Evolutionary conservation across 2,113 vertebrate species (phyloP), one percentile per base, ranked within the genome.

Genomic region (Sapajus apella): DNA sequence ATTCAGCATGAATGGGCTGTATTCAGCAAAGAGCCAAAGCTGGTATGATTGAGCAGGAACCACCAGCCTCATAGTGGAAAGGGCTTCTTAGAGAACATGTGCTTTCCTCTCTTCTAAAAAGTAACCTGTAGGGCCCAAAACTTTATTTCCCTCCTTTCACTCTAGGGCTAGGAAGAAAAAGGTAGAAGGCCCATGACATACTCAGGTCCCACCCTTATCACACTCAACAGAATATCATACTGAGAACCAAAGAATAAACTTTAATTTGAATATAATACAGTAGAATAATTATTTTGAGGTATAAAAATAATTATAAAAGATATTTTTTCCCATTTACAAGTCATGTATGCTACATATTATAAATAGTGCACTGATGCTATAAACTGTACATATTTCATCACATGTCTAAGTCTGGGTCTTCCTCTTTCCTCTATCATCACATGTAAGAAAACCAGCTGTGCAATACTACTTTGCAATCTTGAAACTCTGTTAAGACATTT

Each of bases 181-280:
- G 16, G 10, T 27, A 70, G 23, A 50, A 72, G 8, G 43, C 40
- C 45, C 56, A 40, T 50, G 61, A 66, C 23, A 35, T 43, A 32
- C 25, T 12, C 17, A 85, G 30, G 3, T 13, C 11, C 68, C 0
- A 0, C 6, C n/a, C 30, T 90, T 21, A 76, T 12, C 17, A 13
- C 32, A 79, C 73, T 10, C 70, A 52, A 68, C 37, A 83, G 52
- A 55, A 37, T 64, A 50, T 32, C 35, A 1, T 81, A 66, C 14
- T 52, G 85, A 88, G 77, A 94, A 89, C 50, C 47, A 94, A 97
- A 87, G 55, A 81, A 88, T 40, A 93, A 90, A 96, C 40, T 98
- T 98, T 98, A 97, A 98, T 98, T 96, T 85, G 56, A 87, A 93
- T 88, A 93, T 47, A 92, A 83, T 87, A 93, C 89, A 98, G 20